Evolutionary conservation across 2,888 invertebrate genomes (phyloP).

Genomic region (Ecdyonurus torrentis): DNA sequence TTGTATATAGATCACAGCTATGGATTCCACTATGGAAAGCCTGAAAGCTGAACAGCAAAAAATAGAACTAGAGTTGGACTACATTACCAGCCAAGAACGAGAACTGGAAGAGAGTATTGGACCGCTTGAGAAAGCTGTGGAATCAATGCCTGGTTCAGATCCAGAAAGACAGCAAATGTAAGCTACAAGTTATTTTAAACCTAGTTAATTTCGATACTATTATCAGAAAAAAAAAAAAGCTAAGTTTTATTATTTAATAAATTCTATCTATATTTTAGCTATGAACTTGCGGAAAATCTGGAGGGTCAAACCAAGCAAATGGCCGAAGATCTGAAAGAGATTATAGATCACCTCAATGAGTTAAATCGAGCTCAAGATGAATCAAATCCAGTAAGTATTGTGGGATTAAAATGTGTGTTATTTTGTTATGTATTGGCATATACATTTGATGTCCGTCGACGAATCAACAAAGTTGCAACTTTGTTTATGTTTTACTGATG

Average conservation of each 20-base stretch:
- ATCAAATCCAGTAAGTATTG: conserved; percentile 59
- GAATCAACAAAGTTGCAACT: neutral
- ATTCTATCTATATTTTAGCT: conserved; percentile 31
- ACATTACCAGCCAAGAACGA: conserved; percentile 78
- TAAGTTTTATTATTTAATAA: too few relatives aligned
- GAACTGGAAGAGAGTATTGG: conserved; percentile 75
- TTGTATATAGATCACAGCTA: conserved; percentile 68
- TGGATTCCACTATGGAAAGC: conserved; percentile 74
- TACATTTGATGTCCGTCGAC: too few relatives aligned
- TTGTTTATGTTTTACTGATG: too few relatives aligned
- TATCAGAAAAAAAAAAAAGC: too few relatives aligned
- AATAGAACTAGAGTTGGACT: conserved; percentile 84
- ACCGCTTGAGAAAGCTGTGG: conserved; percentile 69
- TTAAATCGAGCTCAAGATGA: conserved; percentile 66
- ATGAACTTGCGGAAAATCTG: conserved; percentile 73
- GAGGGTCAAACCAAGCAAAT: conserved; percentile 86
- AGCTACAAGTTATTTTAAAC: neutral
- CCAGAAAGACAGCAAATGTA: conserved; percentile 80
- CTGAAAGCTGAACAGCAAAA: conserved; percentile 80
- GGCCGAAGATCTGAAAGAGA: conserved; percentile 88
- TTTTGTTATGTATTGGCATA: conserved; percentile 2
- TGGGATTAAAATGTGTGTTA: neutral
- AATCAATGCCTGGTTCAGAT: conserved; percentile 46
- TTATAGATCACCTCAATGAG: conserved; percentile 86
- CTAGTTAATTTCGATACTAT: neutral